A percentile compares a stretch with the other conserved stretches of the same genome.
These are phyloP conservation scores for Luffia ferchaultella DNA, from an alignment of 2,888 invertebrate species.

Conservation along the genomic window DNA sequence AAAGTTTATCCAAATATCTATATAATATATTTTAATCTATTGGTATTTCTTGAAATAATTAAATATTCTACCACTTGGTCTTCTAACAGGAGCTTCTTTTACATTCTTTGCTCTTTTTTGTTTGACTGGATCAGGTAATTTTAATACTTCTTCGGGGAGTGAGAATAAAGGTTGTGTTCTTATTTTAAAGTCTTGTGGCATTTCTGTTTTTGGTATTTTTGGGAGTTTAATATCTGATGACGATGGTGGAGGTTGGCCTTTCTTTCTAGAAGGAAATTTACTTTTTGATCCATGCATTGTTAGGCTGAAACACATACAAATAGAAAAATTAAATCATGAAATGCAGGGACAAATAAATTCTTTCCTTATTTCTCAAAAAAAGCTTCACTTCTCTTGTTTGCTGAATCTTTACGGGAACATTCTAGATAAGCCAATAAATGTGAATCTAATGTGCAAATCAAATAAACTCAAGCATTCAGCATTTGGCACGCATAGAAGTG, in stretches of 20 bases:
- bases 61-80: slow-evolving; percentile 44
- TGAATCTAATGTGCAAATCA: no score
- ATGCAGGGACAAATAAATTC: neutral
- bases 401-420: no score
- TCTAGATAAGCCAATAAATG: no score
- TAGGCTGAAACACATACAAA: slow-evolving; percentile 2
- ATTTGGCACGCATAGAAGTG: no score
- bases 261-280: slow-evolving; percentile 39
- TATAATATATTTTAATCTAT: neutral
- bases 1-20: no score
- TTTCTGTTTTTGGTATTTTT: slow-evolving; percentile 57
- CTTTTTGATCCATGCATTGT: slow-evolving; percentile 4
- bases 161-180: slow-evolving; percentile 67
- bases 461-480: no score
- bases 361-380: neutral
- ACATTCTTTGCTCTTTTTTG: slow-evolving; percentile 25
- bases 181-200: slow-evolving; percentile 67
- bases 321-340: neutral
- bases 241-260: slow-evolving; percentile 39
- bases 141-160: slow-evolving; percentile 68
- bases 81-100: slow-evolving; percentile 27
- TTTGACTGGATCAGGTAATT: slow-evolving; percentile 43
- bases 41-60: slow-evolving; percentile 3
- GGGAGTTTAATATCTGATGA: slow-evolving; percentile 59
- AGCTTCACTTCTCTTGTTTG: no score